These are phyloP conservation scores for Ptycholaimellus sp. DNA, from an alignment of 2,888 invertebrate genomes.

Conservation along the genomic window DNA sequence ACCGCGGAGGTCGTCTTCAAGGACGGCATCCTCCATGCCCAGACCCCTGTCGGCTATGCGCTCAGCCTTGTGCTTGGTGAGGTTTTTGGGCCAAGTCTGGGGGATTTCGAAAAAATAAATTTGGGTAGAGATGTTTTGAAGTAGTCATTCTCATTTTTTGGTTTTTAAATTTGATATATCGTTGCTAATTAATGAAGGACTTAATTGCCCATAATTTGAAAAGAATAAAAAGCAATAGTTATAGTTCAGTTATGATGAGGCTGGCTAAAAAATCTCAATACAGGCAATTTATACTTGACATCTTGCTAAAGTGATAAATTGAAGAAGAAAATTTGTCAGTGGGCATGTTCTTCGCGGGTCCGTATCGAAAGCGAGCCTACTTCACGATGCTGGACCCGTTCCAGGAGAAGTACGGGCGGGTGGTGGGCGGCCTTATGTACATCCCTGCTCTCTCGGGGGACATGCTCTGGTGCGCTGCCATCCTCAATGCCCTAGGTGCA, in stretches of 20 bases:
- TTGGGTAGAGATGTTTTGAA: too few species aligned
- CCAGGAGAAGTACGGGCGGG: conserved; percentile 71
- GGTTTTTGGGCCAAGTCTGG: conserved; percentile 33
- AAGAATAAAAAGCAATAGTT: too few species aligned
- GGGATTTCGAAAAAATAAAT: too few species aligned
- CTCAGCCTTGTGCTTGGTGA: conserved; percentile 71
- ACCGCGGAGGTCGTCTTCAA: conserved; percentile 84
- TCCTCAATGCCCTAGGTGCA: conserved; percentile 63
- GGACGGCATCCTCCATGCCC: conserved; percentile 74
- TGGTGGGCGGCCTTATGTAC: conserved; percentile 82
- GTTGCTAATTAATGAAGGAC: too few species aligned
- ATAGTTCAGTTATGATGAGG: too few species aligned
- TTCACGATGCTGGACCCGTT: conserved; percentile 92
- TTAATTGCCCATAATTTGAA: too few species aligned
- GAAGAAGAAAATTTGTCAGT: conserved; percentile 42
- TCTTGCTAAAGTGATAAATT: not conserved
- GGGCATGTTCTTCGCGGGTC: conserved; percentile 87
- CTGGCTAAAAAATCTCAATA: too few species aligned
- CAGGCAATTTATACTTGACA: not conserved
- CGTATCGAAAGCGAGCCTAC: conserved; percentile 82
- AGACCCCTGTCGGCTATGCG: conserved; percentile 87
- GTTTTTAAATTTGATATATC: too few species aligned
- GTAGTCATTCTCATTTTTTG: too few species aligned
- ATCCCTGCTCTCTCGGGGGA: conserved; percentile 81
- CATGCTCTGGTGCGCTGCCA: conserved; percentile 91